phyloP scores from a whole-genome alignment of 2,888 invertebrate genomes.

The Sceliomorpha sp. region DNA sequence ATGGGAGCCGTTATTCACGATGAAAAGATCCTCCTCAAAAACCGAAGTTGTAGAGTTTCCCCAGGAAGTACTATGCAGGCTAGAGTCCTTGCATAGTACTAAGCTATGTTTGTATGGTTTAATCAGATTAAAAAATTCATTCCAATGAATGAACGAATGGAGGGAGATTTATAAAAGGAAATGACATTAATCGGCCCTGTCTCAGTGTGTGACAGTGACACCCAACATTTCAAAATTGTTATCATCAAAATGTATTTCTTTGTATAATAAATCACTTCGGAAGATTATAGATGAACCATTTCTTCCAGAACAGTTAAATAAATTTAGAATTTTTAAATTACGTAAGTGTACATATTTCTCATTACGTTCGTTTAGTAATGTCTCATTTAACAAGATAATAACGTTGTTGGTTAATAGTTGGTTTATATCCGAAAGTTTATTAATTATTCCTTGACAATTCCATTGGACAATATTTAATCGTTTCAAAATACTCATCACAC shows the following conservation, averaged over 20 bases:
- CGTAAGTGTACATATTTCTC: background rate
- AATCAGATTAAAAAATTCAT: background rate
- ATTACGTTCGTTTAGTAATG: background rate
- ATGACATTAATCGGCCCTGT: background rate
- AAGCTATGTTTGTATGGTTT: conserved; percentile 1
- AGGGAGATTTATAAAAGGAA: conserved; percentile 2
- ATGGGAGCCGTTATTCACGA: conserved; percentile 1
- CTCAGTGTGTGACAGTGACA: background rate
- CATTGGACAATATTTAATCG: too few species aligned
- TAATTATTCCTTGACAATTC: background rate
- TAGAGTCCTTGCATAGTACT: conserved; percentile 8
- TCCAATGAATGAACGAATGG: background rate
- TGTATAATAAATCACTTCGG: conserved; percentile 3
- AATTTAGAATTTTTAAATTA: background rate
- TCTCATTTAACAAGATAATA: background rate
- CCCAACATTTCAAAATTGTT: conserved; percentile 3
- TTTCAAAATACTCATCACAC: too few species aligned
- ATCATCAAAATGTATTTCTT: background rate
- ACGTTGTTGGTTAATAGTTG: background rate
- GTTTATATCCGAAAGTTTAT: background rate
- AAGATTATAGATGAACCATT: conserved; percentile 15
- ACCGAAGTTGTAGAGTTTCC: conserved; percentile 1
- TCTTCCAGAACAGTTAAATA: background rate
- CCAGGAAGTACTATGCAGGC: conserved; percentile 2
- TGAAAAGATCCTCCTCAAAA: background rate